Conservation (phyloP, 2,888 invertebrate genomes). For the Tenthredo mesomela region DNA sequence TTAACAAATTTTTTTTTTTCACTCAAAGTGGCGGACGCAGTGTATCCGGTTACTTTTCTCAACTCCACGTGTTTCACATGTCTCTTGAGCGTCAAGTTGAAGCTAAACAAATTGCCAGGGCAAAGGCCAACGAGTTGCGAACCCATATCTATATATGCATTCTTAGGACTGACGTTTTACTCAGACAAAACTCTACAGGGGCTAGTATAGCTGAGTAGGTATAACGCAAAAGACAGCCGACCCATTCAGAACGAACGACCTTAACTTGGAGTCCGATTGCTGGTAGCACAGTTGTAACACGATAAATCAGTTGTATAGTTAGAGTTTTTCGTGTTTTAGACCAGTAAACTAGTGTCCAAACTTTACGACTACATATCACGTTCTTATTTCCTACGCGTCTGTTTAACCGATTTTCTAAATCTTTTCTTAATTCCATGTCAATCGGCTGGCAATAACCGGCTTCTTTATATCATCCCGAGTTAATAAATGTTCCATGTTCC, state of each 20-base stretch:
- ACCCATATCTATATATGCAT: not conserved
- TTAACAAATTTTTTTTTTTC: not conserved
- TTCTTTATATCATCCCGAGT: slow-evolving; percentile 6
- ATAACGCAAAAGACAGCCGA: not conserved
- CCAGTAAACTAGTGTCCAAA: slow-evolving; percentile 38
- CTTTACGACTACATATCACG: slow-evolving; percentile 29
- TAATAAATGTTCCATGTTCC: not conserved
- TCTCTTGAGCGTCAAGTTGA: slow-evolving; percentile 68
- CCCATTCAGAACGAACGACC: slow-evolving; percentile 22
- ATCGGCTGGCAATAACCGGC: not conserved
- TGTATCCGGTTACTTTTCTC: slow-evolving; percentile 58
- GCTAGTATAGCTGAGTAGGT: no score
- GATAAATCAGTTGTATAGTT: slow-evolving; percentile 20
- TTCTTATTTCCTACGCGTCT: not conserved
- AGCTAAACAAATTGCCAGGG: slow-evolving; percentile 70
- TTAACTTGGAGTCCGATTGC: not conserved
- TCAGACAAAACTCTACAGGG: not conserved
- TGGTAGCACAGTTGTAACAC: slow-evolving; percentile 32
- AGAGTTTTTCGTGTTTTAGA: slow-evolving; percentile 18
- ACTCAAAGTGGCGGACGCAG: slow-evolving; percentile 37
- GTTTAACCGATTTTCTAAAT: slow-evolving; percentile 4
- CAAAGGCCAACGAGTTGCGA: slow-evolving; percentile 40
- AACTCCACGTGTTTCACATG: slow-evolving; percentile 52
- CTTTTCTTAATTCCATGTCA: not conserved
- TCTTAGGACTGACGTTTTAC: not conserved